These are phyloP conservation scores for Pampusana beccarii DNA, from an alignment of 2,113 vertebrate species.

Conservation along the genomic window DNA sequence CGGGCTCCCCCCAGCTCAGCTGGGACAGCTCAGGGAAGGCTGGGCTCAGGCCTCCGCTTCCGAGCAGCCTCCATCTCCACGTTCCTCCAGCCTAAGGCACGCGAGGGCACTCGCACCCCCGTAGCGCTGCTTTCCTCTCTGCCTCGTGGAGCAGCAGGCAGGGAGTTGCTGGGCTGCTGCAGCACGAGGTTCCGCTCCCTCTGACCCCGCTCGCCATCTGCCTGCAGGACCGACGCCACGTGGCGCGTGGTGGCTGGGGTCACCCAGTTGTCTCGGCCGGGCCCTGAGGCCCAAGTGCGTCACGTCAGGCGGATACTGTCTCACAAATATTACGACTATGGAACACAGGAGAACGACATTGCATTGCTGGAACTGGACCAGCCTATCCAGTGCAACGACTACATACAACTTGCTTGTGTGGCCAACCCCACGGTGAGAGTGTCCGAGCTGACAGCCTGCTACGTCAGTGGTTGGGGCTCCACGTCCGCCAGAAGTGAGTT, in stretches of 20 bases:
- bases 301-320: not conserved
- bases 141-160: too few species aligned
- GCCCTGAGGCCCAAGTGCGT: not conserved
- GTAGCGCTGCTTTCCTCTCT: not conserved
- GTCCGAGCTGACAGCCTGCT: not conserved
- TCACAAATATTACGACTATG: not conserved
- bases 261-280: not conserved
- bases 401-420: constrained; percentile 14
- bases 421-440: not conserved
- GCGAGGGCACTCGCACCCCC: not conserved
- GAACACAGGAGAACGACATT: not conserved
- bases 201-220: not conserved
- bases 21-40: not conserved
- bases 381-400: not conserved
- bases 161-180: not conserved
- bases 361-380: not conserved
- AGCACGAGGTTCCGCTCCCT: not conserved
- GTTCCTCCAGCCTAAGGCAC: too few species aligned
- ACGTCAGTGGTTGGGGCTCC: not conserved
- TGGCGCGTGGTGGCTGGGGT: not conserved
- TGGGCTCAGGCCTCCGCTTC: not conserved
- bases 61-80: too few species aligned
- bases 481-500: not conserved
- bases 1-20: too few species aligned
- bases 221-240: not conserved